Evolutionary conservation across 2,888 invertebrate genomes (phyloP).

Genomic region (Ptilodon capucinus): DNA sequence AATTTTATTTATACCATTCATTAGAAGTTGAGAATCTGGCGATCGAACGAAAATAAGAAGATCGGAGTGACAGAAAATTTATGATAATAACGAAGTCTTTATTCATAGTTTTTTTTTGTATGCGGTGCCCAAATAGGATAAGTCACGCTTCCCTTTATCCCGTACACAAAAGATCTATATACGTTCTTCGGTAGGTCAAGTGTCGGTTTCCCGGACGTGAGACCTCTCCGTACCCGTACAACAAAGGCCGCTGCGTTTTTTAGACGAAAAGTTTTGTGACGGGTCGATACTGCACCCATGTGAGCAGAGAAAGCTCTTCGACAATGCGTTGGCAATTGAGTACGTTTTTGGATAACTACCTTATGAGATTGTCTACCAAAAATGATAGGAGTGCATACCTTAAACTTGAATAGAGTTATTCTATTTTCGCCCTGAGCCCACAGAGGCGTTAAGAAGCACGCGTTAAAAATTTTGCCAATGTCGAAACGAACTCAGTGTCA

Average conservation of each 20-base stretch:
- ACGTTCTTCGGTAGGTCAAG: conserved; percentile 78
- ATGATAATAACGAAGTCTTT: conserved; percentile 57
- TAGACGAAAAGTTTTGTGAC: conserved; percentile 57
- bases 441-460: too few species aligned
- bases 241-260: conserved; percentile 63
- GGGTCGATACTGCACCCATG: conserved; percentile 56
- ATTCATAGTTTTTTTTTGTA: conserved; percentile 57
- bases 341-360: conserved; percentile 1
- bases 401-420: too few species aligned
- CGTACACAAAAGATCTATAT: conserved; percentile 74
- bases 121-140: conserved; percentile 58
- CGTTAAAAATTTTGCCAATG: too few species aligned
- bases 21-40: conserved; percentile 31
- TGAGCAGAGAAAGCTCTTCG: conserved; percentile 24
- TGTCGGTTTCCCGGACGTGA: conserved; percentile 76
- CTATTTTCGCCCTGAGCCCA: too few species aligned
- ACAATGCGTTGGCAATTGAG: conserved; percentile 14
- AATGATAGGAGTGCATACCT: too few species aligned
- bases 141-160: conserved; percentile 73
- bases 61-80: conserved; percentile 47
- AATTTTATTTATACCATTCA: conserved; percentile 37
- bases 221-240: conserved; percentile 46
- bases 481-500: too few species aligned
- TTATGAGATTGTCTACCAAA: not conserved
- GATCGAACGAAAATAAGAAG: conserved; percentile 40